Conservation (phyloP, 2,113 vertebrate genomes). For the Uria lomvia region DNA sequence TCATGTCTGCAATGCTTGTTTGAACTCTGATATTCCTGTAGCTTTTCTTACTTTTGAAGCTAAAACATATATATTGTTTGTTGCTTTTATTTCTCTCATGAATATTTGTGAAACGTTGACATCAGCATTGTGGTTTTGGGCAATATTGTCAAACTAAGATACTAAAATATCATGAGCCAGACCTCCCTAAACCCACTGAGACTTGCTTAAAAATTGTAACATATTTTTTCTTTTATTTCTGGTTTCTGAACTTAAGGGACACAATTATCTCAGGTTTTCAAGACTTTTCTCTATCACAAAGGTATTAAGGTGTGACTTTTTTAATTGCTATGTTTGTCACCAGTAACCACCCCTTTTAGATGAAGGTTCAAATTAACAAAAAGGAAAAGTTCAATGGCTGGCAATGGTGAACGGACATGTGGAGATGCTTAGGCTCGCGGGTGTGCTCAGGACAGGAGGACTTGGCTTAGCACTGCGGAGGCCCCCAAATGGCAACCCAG, state of each 20-base stretch:
- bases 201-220: background rate
- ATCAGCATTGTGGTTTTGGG: background rate
- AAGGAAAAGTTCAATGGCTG: background rate
- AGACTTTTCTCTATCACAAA: background rate
- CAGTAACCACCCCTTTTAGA: background rate
- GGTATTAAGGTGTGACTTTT: background rate
- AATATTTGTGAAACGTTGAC: background rate
- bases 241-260: background rate
- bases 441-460: background rate
- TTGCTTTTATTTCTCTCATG: slow-evolving; percentile 5
- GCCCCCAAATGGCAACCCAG: background rate
- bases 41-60: background rate
- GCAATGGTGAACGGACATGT: background rate
- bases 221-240: background rate
- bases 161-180: background rate
- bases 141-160: background rate
- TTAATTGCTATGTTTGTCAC: background rate
- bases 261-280: background rate
- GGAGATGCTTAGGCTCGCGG: background rate
- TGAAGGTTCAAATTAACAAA: background rate
- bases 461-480: background rate
- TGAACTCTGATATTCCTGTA: background rate
- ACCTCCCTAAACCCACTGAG: background rate
- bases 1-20: background rate
- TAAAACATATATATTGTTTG: background rate